These are phyloP conservation scores for Leucophenga maculata DNA, from an alignment of 2,888 invertebrate genomes.

Conservation along the genomic window DNA sequence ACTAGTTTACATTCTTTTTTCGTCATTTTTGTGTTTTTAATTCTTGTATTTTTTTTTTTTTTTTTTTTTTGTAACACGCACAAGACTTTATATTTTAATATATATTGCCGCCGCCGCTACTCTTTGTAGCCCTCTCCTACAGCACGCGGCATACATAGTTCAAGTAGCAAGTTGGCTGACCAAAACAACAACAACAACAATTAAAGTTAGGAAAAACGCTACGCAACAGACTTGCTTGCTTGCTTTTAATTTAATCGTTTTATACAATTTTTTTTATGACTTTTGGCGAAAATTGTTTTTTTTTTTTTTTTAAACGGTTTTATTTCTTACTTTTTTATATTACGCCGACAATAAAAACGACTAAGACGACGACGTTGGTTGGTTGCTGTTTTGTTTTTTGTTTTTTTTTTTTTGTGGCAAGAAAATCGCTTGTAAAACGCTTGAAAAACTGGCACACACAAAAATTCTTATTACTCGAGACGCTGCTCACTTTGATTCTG, in stretches of 20 bases:
- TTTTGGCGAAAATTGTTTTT: background rate
- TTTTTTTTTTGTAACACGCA: too few species aligned
- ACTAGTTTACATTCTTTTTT: too few species aligned
- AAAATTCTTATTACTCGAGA: background rate
- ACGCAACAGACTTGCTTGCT: background rate
- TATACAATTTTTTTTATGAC: background rate
- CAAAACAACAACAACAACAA: conserved; percentile 30
- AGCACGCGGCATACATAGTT: too few species aligned
- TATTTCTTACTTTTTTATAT: conserved; percentile 28
- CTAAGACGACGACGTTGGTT: background rate
- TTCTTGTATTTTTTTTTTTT: too few species aligned
- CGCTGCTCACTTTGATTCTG: conserved; percentile 4
- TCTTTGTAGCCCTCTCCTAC: too few species aligned
- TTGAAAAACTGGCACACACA: conserved; percentile 20
- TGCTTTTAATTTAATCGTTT: conserved; percentile 2
- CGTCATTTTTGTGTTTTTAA: too few species aligned
- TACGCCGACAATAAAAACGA: conserved; percentile 16
- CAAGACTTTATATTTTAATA: too few species aligned
- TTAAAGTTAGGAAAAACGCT: background rate
- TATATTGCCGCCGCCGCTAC: too few species aligned
- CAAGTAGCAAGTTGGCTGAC: background rate
- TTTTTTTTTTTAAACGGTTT: conserved; percentile 4
- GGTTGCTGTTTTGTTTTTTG: too few species aligned
- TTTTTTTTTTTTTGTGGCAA: conserved; percentile 29
- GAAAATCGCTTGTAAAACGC: conserved; percentile 19